Percentiles rank a stretch among this genome's conserved stretches.
phyloP scores from a whole-genome alignment of 2,888 invertebrate species.

The Pollenia labialis region DNA sequence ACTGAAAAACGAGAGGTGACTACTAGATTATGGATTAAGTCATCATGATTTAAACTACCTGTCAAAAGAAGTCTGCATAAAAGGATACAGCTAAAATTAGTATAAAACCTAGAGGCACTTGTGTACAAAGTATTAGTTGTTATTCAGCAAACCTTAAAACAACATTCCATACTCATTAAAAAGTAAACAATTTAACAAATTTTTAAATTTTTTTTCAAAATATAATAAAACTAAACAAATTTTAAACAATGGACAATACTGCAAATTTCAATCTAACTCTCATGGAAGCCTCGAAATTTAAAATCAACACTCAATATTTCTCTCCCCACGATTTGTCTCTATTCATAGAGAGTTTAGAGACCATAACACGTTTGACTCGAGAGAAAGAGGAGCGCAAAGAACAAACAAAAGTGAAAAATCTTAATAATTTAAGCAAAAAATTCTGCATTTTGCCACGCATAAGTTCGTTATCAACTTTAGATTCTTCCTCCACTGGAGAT shows the following conservation, averaged over 20 bases:
- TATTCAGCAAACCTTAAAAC: slow-evolving; percentile 9
- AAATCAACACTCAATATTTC: slow-evolving; percentile 68
- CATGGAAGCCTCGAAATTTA: slow-evolving; percentile 57
- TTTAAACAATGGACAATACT: slow-evolving; percentile 52
- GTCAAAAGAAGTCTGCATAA: neutral
- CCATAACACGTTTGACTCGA: slow-evolving; percentile 76
- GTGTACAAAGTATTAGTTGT: slow-evolving; percentile 32
- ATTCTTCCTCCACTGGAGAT: slow-evolving; percentile 18
- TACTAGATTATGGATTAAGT: slow-evolving; percentile 27
- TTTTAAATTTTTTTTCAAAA: neutral
- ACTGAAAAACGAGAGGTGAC: neutral
- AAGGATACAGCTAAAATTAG: neutral
- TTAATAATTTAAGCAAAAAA: neutral
- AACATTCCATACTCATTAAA: slow-evolving; percentile 4
- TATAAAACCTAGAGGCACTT: slow-evolving; percentile 57
- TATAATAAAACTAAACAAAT: neutral
- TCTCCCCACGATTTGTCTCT: slow-evolving; percentile 75
- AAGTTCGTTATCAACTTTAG: slow-evolving; percentile 1
- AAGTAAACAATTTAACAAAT: neutral
- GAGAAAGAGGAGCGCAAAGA: slow-evolving; percentile 52
- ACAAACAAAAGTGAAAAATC: neutral
- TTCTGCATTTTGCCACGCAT: slow-evolving; percentile 16
- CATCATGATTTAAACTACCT: slow-evolving; percentile 41
- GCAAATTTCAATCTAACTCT: slow-evolving; percentile 35
- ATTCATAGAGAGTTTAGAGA: slow-evolving; percentile 79